Evolutionary conservation across 2,113 vertebrate genomes (phyloP).

Genomic region (Tachuris rubrigastra): DNA sequence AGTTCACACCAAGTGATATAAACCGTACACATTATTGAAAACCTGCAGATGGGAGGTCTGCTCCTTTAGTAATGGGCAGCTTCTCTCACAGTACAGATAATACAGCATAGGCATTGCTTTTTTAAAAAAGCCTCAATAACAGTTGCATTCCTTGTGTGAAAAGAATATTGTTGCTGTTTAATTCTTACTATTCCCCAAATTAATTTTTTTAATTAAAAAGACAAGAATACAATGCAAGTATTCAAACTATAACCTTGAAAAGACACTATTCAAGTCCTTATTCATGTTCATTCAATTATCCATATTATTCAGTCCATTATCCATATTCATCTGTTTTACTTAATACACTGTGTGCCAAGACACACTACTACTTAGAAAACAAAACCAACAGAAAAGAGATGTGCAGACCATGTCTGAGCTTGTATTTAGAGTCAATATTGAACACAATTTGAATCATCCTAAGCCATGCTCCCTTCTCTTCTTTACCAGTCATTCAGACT

Average conservation of each 20-base stretch:
- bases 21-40: background rate
- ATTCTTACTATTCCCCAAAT: background rate
- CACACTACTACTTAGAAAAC: background rate
- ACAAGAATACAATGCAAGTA: background rate
- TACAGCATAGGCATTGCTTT: background rate
- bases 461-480: background rate
- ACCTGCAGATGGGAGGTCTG: background rate
- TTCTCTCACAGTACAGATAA: background rate
- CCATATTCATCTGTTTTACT: background rate
- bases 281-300: no score
- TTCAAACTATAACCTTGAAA: background rate
- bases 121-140: background rate
- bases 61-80: background rate
- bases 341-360: background rate
- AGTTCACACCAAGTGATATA: background rate
- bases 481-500: background rate
- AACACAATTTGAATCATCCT: background rate
- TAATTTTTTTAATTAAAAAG: background rate
- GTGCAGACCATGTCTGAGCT: background rate
- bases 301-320: no score
- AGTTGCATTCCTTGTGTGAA: background rate
- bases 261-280: background rate
- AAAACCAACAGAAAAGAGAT: background rate
- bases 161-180: background rate
- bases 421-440: background rate